These are phyloP conservation scores for Lepus townsendii DNA, from an alignment of 2,797 vertebrate genomes.

Conservation along the genomic window DNA sequence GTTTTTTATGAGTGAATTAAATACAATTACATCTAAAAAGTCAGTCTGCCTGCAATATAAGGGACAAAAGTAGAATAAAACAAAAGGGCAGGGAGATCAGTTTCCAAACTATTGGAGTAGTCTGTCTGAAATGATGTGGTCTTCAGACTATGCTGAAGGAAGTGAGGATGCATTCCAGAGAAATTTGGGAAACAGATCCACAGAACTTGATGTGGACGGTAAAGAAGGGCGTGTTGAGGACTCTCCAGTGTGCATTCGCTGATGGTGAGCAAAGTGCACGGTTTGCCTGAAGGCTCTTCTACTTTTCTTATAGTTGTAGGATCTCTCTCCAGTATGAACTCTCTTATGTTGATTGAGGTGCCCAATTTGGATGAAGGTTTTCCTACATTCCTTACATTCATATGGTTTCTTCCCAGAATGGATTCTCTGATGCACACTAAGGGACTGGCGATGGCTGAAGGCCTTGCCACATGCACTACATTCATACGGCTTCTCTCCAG, in stretches of 20 bases:
- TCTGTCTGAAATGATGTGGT: rapidly evolving
- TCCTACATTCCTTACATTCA: conserved; percentile 76
- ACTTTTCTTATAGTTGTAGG: background rate
- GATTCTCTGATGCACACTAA: conserved; percentile 80
- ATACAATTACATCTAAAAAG: background rate
- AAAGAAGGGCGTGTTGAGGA: background rate
- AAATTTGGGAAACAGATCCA: conserved; percentile 14
- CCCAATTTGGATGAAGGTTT: conserved; percentile 79
- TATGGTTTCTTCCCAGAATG: conserved; percentile 81
- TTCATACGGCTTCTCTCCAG: conserved; percentile 80
- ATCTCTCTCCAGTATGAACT: conserved; percentile 68
- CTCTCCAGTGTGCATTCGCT: background rate
- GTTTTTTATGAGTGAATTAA: background rate
- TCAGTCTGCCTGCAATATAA: background rate
- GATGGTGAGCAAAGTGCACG: background rate
- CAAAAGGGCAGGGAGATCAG: background rate
- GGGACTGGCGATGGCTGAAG: conserved; percentile 80
- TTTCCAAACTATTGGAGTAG: rapidly evolving
- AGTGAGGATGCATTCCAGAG: conserved; percentile 58
- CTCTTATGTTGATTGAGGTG: conserved; percentile 80
- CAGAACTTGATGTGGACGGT: background rate
- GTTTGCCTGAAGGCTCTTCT: conserved; percentile 42
- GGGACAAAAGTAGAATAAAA: background rate
- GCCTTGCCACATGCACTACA: conserved; percentile 77
- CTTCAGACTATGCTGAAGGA: background rate